Evolutionary conservation across 2,888 invertebrate species (phyloP).

Genomic region (Caenorhabditis plicata): DNA sequence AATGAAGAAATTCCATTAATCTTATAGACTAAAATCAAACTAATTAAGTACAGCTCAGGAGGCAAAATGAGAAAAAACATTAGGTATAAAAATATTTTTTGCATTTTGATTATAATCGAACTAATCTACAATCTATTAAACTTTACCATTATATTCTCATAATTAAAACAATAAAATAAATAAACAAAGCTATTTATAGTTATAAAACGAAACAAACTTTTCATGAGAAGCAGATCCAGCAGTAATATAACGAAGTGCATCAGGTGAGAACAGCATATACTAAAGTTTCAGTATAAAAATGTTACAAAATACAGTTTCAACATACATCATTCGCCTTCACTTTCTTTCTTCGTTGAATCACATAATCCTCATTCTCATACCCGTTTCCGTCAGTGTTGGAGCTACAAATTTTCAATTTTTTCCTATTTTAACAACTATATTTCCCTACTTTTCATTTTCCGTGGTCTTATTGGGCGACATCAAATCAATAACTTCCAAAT

Average conservation of each 20-base stretch:
- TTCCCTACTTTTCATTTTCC: slow-evolving; percentile 3
- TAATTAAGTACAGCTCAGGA: too few species aligned
- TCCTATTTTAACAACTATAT: too few species aligned
- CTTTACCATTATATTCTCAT: too few species aligned
- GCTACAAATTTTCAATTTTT: neutral
- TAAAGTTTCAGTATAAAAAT: slow-evolving; percentile 1
- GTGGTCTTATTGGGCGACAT: slow-evolving; percentile 19
- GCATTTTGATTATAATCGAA: too few species aligned
- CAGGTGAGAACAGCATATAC: slow-evolving; percentile 22
- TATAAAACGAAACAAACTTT: slow-evolving; percentile 8
- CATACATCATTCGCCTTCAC: slow-evolving; percentile 1
- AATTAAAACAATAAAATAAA: too few species aligned
- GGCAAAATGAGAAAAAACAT: too few species aligned
- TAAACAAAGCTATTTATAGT: neutral
- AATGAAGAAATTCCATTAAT: too few species aligned
- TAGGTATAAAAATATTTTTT: too few species aligned
- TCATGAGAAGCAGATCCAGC: slow-evolving; percentile 11
- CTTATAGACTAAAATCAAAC: too few species aligned
- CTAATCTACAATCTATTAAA: too few species aligned
- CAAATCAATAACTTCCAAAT: slow-evolving; percentile 28
- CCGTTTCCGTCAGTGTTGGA: neutral
- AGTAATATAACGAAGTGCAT: slow-evolving; percentile 20
- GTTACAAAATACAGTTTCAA: neutral
- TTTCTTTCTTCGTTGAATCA: slow-evolving; percentile 4
- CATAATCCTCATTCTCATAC: slow-evolving; percentile 4